These are phyloP conservation scores for Glaucomys volans DNA, from an alignment of 2,113 vertebrate species.

Conservation along the genomic window DNA sequence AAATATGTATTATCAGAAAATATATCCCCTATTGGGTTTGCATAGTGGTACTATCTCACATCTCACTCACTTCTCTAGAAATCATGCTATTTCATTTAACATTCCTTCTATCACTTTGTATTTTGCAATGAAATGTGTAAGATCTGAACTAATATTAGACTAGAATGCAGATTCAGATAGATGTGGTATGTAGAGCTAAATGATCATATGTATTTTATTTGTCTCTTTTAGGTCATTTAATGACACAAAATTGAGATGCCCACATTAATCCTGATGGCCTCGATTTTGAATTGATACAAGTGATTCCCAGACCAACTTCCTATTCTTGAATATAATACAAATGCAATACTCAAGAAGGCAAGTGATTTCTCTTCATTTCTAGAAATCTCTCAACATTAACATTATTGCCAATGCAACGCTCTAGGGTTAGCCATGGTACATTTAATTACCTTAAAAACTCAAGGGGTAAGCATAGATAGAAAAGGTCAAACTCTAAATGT, in stretches of 20 bases:
- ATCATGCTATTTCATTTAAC: background rate
- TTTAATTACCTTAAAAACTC: constrained; percentile 14
- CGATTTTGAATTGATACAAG: background rate
- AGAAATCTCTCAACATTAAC: background rate
- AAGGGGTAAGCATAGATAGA: background rate
- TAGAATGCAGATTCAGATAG: background rate
- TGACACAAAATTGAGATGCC: background rate
- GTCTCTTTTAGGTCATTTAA: background rate
- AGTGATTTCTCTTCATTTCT: constrained; percentile 32
- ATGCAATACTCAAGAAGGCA: background rate
- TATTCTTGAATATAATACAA: background rate
- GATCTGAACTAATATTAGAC: constrained; percentile 5
- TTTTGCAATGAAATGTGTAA: constrained; percentile 38
- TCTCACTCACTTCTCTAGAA: background rate
- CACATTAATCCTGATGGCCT: background rate
- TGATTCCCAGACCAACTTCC: constrained; percentile 11
- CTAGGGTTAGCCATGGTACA: background rate
- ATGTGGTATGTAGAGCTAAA: background rate
- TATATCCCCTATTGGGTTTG: background rate
- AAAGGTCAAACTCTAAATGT: constrained; percentile 26
- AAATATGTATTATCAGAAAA: background rate
- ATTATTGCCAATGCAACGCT: background rate
- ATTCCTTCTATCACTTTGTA: background rate
- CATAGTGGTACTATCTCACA: background rate
- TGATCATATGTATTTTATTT: constrained; percentile 42